A percentile compares a stretch with the other conserved stretches of the same genome.
Conservation (phyloP, 1,140 invertebrate species). For the Megathymus violae region DNA sequence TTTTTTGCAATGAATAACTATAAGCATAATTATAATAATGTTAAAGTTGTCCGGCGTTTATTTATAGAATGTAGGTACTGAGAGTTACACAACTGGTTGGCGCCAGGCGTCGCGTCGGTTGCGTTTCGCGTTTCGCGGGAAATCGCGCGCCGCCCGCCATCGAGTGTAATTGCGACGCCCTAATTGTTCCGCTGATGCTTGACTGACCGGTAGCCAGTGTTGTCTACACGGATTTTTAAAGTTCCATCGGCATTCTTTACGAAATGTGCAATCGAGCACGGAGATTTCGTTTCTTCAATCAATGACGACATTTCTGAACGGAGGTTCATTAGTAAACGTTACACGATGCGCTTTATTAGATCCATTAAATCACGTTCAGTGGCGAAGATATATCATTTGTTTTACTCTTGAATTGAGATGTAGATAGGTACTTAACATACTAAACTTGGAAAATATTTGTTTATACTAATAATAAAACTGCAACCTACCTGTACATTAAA, state of each 20-base stretch:
- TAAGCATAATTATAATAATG: constrained; percentile 10
- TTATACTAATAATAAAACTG: too few species aligned
- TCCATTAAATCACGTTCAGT: neutral
- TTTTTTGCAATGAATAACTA: neutral
- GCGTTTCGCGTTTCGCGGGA: constrained; percentile 30
- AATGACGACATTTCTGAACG: constrained; percentile 9
- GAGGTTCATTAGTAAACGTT: neutral
- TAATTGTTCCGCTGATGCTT: constrained; percentile 66
- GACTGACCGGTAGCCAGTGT: constrained; percentile 51
- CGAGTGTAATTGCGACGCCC: constrained; percentile 76
- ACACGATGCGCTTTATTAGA: neutral
- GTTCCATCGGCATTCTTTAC: constrained; percentile 26
- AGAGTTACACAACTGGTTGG: constrained; percentile 72
- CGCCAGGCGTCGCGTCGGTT: constrained; percentile 72
- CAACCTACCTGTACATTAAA: too few species aligned
- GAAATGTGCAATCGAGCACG: constrained; percentile 16
- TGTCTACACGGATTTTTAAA: constrained; percentile 35
- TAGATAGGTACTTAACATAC: too few species aligned
- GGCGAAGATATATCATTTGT: neutral
- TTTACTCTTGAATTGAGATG: too few species aligned
- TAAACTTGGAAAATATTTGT: too few species aligned
- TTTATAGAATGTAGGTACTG: constrained; percentile 17
- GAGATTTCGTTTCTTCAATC: constrained; percentile 20
- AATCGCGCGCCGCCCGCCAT: constrained; percentile 64
- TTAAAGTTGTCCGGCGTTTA: constrained; percentile 19